Evolutionary conservation across 2,113 vertebrate species (phyloP).

Genomic region (Semnornis frantzii): DNA sequence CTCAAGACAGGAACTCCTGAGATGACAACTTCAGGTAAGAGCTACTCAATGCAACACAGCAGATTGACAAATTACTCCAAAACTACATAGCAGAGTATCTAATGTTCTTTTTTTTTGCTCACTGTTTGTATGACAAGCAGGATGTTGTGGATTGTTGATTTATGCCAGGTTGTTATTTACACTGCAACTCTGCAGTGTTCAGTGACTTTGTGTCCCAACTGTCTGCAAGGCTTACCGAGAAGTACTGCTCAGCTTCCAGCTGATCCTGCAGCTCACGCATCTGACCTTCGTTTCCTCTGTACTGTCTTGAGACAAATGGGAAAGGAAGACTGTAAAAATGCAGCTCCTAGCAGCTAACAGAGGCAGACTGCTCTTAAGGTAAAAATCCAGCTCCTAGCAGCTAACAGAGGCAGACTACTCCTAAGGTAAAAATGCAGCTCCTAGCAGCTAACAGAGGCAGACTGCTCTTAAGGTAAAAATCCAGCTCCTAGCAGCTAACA

Average conservation of each 20-base stretch:
- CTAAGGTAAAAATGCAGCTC: no score
- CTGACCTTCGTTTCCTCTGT: constrained; percentile 98
- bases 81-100: background rate
- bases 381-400: no score
- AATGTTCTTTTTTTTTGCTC: background rate
- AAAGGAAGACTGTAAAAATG: background rate
- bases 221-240: constrained; percentile 86
- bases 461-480: no score
- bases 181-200: background rate
- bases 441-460: no score
- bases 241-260: constrained; percentile 98
- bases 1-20: background rate
- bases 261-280: constrained; percentile 99
- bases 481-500: no score
- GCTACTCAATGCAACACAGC: background rate
- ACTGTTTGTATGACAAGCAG: background rate
- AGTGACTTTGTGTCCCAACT: background rate
- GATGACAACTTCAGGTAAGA: background rate
- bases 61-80: background rate
- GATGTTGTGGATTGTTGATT: background rate
- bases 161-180: background rate
- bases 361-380: no score
- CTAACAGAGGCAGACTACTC: no score
- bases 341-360: no score
- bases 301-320: constrained; percentile 82